Evolutionary conservation across 2,113 vertebrate species (phyloP).

Genomic region (Mesitornis unicolor): DNA sequence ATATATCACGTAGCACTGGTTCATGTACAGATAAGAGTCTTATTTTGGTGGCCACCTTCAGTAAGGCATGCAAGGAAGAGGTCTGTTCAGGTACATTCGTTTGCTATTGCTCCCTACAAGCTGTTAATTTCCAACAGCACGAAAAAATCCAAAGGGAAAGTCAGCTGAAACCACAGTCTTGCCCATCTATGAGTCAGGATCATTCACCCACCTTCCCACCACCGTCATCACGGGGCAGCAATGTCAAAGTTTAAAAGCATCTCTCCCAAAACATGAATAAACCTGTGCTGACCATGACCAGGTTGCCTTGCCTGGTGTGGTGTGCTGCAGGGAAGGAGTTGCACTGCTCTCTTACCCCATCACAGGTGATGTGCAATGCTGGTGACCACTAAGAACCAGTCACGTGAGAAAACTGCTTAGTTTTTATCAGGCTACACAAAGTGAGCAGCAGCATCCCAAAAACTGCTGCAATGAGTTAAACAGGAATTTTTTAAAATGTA

Average conservation of each 20-base stretch:
- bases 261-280: neutral
- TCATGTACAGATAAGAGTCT: neutral
- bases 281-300: neutral
- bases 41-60: neutral
- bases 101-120: neutral
- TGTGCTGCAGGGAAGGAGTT: neutral
- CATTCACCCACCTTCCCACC: neutral
- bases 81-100: neutral
- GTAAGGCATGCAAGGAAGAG: neutral
- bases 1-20: neutral
- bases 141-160: neutral
- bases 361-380: neutral
- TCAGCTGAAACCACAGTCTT: conserved; percentile 20
- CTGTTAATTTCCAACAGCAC: neutral
- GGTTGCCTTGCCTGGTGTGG: neutral
- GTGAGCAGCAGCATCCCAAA: neutral
- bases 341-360: neutral
- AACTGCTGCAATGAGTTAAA: neutral
- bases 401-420: neutral
- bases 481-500: neutral
- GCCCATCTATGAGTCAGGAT: neutral
- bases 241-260: neutral
- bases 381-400: neutral
- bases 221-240: neutral
- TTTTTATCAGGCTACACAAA: neutral